Evolutionary conservation across 1,140 invertebrate species (phyloP).

Genomic region (Amyelois transitella): DNA sequence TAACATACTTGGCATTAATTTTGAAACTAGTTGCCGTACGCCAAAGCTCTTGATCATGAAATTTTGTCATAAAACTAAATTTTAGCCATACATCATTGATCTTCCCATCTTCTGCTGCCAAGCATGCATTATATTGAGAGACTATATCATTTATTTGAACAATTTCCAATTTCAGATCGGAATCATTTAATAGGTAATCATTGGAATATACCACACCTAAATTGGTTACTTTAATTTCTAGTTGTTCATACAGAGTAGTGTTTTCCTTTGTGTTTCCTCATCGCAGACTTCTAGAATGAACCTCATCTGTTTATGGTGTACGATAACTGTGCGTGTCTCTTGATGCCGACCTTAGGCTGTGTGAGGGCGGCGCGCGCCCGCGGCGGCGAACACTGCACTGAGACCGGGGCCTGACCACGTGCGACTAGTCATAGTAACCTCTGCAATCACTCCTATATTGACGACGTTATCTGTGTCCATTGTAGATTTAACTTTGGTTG

Average conservation of each 20-base stretch:
- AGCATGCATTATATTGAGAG: conserved; percentile 39
- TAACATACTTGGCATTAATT: conserved; percentile 13
- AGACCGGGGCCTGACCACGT: not conserved
- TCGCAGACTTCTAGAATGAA: conserved; percentile 39
- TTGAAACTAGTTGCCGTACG: not conserved
- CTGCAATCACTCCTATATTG: not conserved
- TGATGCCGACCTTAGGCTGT: conserved; percentile 10
- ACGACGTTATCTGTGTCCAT: no score
- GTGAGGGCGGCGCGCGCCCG: conserved; percentile 1
- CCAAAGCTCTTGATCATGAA: not conserved
- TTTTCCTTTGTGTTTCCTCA: conserved; percentile 47
- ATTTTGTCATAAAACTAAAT: not conserved
- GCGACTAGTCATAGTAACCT: not conserved
- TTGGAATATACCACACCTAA: conserved; percentile 48
- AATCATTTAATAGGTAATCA: conserved; percentile 75
- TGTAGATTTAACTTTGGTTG: not conserved
- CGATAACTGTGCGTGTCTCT: conserved; percentile 35
- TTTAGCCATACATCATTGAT: not conserved
- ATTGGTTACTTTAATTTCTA: conserved; percentile 48
- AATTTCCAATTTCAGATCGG: conserved; percentile 75
- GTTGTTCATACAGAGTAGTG: conserved; percentile 54
- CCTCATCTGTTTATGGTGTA: conserved; percentile 34
- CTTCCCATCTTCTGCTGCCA: not conserved
- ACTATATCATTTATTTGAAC: conserved; percentile 59
- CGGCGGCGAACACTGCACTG: not conserved